These are phyloP conservation scores for Euproctis similis DNA, from an alignment of 2,888 invertebrate species.

Conservation along the genomic window DNA sequence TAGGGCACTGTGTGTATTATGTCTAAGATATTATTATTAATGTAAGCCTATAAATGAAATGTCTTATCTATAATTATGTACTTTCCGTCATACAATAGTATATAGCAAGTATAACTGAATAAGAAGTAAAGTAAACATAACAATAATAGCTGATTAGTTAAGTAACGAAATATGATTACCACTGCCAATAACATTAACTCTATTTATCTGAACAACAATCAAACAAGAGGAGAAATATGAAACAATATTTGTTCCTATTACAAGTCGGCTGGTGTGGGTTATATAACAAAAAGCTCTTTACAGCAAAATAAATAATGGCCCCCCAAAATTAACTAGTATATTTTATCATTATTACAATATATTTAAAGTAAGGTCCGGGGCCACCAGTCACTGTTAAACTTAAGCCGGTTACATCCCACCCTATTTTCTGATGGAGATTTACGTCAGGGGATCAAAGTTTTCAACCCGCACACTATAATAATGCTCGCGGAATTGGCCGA, in stretches of 20 bases:
- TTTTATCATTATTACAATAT: conserved; percentile 74
- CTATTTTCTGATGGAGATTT: conserved; percentile 76
- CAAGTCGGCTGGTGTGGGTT: conserved; percentile 47
- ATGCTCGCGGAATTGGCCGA: conserved; percentile 17
- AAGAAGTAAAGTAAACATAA: conserved; percentile 17
- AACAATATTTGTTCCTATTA: conserved; percentile 57
- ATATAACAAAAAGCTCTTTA: conserved; percentile 58
- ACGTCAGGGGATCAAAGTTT: conserved; percentile 75
- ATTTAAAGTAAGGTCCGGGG: conserved; percentile 67
- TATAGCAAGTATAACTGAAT: conserved; percentile 14
- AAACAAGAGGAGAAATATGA: conserved; percentile 53
- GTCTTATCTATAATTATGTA: too few species aligned
- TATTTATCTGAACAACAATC: conserved; percentile 51
- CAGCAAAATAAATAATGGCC: conserved; percentile 58
- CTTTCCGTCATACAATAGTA: too few species aligned
- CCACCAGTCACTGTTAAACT: conserved; percentile 73
- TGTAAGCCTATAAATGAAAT: too few species aligned
- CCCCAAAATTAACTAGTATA: conserved; percentile 67
- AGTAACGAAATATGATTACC: conserved; percentile 55
- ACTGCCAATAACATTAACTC: conserved; percentile 52
- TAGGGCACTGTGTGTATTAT: too few species aligned
- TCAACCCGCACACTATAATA: conserved; percentile 51
- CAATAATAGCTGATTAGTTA: conserved; percentile 37
- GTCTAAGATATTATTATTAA: too few species aligned
- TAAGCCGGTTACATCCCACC: conserved; percentile 75